Conservation (phyloP, 2,113 vertebrate species). For the Cyphotilapia sp. region DNA sequence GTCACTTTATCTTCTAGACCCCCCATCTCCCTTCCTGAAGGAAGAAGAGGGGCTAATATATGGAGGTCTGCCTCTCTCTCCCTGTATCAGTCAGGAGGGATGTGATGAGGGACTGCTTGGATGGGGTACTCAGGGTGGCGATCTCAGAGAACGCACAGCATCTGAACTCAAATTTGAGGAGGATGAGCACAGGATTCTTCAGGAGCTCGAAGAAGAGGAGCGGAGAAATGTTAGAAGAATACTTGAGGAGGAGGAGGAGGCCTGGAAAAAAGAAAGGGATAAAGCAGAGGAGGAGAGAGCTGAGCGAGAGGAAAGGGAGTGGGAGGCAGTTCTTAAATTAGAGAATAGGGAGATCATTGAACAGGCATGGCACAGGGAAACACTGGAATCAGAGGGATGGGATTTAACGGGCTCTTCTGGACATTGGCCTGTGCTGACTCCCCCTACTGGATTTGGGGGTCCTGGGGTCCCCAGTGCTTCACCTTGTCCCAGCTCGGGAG, state of each 20-base stretch:
- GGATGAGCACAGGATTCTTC: slow-evolving; percentile 86
- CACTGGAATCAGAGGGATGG: slow-evolving; percentile 64
- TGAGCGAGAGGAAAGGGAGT: slow-evolving; percentile 76
- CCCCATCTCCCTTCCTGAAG: slow-evolving; percentile 72
- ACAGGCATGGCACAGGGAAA: slow-evolving; percentile 60
- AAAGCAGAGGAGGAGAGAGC: slow-evolving; percentile 57
- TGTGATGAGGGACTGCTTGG: slow-evolving; percentile 74
- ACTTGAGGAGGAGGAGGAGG: slow-evolving; percentile 19
- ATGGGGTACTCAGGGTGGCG: slow-evolving; percentile 65
- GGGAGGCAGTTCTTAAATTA: slow-evolving; percentile 74
- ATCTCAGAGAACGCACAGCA: slow-evolving; percentile 84
- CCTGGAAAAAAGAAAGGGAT: slow-evolving; percentile 66
- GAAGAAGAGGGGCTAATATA: slow-evolving; percentile 59
- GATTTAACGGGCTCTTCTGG: slow-evolving; percentile 58
- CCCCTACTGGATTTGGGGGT: slow-evolving; percentile 70
- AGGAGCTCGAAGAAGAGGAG: slow-evolving; percentile 73
- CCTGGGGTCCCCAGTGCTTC: slow-evolving; percentile 55
- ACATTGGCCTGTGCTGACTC: slow-evolving; percentile 71
- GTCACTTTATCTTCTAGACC: slow-evolving; percentile 70
- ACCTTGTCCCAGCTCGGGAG: slow-evolving; percentile 76
- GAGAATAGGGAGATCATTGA: slow-evolving; percentile 65
- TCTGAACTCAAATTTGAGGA: slow-evolving; percentile 96
- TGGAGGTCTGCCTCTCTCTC: slow-evolving; percentile 77
- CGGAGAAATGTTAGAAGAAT: neutral
- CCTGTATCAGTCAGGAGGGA: slow-evolving; percentile 87